Evolutionary conservation across 2,888 invertebrate species (phyloP), one percentile per base, ranked within the genome.

Genomic region (Erebia epiphron): DNA sequence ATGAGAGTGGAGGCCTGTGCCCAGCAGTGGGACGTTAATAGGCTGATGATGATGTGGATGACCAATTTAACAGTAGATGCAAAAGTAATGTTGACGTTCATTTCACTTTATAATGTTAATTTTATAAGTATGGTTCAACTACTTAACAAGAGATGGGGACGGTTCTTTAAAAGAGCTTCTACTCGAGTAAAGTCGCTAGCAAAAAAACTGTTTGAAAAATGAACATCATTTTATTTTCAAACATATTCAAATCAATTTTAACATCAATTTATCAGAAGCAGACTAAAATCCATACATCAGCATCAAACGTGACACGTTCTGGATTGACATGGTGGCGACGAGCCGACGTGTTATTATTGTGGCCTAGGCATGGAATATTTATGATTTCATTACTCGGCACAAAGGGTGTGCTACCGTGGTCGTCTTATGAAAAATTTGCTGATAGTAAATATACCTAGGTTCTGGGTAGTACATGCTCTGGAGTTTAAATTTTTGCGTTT

Each of bases 251-350:
- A 62, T 49, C 62, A 62, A 62, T 62, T 62, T 49, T 8, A 11
- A 9, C 14, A 49, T 62, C 62, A 62, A 62, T 62, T 62, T 62
- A 62, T 62, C 62, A 62, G 62, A 14, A 2, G 21, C 61, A 14
- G 18, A 46, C 21, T 2, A 21, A 49, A 46, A 46, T 49, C 49
- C 46, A 46, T 62, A 62, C 49, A 62, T 49, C 46, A 21, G 62
- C 46, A 62, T 18, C 46, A 43, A 46, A 46, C 62, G 62, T 49
- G 46, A 49, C 62, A 49, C 41, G 60, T 16, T 60, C 21, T 62
- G 49, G 62, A 46, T 62, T 62, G 62, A 62, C 62, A 62, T 14
- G 62, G 56, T 18, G 56, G 13, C 26, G 56, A 57, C 62, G 16
- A 16, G 54, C 43, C 61, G 16, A 46, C 62, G 16, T 11, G 62